These are phyloP conservation scores for Brienomyrus brachyistius DNA, from an alignment of 2,113 vertebrate genomes.

Conservation along the genomic window DNA sequence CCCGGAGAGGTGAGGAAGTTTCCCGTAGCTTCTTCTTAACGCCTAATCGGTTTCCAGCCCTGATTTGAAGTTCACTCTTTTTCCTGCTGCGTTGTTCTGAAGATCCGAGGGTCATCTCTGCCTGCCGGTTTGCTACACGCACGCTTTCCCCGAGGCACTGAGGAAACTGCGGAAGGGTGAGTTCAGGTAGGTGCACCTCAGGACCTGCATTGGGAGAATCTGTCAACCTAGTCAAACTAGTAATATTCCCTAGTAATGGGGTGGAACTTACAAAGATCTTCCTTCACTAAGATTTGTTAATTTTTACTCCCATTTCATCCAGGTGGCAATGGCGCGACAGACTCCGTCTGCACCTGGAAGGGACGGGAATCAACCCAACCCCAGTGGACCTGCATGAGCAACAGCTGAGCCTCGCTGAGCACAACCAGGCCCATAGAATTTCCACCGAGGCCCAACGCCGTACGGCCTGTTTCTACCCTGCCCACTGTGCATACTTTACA, in stretches of 20 bases:
- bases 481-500: neutral
- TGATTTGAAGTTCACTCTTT: neutral
- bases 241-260: neutral
- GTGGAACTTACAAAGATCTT: neutral
- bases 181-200: slow-evolving; percentile 80
- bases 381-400: slow-evolving; percentile 92
- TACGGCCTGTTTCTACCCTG: slow-evolving; percentile 30
- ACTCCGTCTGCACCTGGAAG: slow-evolving; percentile 84
- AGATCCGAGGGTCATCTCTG: slow-evolving; percentile 94
- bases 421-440: slow-evolving; percentile 78
- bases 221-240: neutral
- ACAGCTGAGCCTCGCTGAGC: slow-evolving; percentile 88
- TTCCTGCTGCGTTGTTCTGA: neutral
- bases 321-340: slow-evolving; percentile 95
- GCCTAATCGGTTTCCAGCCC: neutral
- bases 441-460: slow-evolving; percentile 42
- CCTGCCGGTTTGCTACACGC: slow-evolving; percentile 84
- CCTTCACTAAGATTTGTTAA: neutral
- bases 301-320: neutral
- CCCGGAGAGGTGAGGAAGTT: slow-evolving; percentile 79
- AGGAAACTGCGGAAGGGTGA: slow-evolving; percentile 82
- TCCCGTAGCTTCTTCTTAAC: neutral
- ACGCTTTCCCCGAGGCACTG: slow-evolving; percentile 85
- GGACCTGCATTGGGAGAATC: neutral
- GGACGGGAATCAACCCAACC: slow-evolving; percentile 82